A percentile compares a stretch with the other conserved stretches of the same genome.
phyloP scores from a whole-genome alignment of 2,113 vertebrate genomes.

The Eulacestoma nigropectus region DNA sequence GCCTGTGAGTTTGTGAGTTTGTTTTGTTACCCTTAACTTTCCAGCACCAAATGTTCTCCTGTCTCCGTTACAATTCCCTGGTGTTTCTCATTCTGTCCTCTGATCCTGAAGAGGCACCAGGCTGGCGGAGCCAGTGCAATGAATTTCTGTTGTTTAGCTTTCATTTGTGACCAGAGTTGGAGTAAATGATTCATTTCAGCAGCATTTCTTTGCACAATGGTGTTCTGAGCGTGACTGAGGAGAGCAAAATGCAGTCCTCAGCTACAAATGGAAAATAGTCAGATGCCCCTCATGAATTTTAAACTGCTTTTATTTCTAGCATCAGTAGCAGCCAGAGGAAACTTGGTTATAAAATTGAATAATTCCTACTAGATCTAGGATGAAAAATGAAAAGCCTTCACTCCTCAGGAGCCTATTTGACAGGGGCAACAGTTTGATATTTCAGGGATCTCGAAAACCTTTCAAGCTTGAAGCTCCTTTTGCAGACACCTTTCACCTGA shows the following conservation, averaged over 20 bases:
- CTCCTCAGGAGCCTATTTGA: background rate
- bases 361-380: background rate
- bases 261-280: constrained; percentile 11
- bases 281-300: constrained; percentile 17
- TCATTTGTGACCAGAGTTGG: background rate
- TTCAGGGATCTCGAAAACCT: background rate
- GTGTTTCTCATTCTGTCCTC: background rate
- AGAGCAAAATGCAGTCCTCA: background rate
- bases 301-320: constrained; percentile 34
- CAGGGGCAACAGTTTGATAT: background rate
- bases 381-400: background rate
- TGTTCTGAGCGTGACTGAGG: background rate
- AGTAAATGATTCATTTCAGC: background rate
- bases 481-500: background rate
- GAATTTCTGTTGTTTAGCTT: background rate
- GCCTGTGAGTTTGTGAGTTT: background rate
- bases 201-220: background rate
- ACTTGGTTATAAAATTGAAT: background rate
- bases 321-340: background rate
- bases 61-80: background rate
- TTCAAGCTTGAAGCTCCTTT: background rate
- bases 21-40: background rate
- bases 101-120: background rate
- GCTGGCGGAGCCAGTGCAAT: background rate
- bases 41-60: background rate